These are phyloP conservation scores for Zosterops lateralis DNA, from an alignment of 2,113 vertebrate genomes.

Conservation along the genomic window DNA sequence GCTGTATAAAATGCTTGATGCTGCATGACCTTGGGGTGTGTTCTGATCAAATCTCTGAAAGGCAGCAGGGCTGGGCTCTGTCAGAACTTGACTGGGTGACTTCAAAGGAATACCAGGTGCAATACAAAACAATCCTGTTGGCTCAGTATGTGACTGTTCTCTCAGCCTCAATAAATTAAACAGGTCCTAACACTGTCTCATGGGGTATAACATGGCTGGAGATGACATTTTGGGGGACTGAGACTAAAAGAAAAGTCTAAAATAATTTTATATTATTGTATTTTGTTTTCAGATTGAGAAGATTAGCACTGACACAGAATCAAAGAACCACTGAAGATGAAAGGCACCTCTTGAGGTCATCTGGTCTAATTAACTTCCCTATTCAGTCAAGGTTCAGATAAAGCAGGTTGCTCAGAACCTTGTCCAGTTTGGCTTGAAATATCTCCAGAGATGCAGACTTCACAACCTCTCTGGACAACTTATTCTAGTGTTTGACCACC, in stretches of 20 bases:
- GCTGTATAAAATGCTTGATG: not conserved
- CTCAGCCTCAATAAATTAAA: slow-evolving; percentile 18
- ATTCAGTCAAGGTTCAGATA: not conserved
- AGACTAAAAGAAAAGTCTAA: not conserved
- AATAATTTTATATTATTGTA: not conserved
- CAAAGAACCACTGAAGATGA: not conserved
- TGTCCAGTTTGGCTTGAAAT: not conserved
- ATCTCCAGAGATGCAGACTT: not conserved
- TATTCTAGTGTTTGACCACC: not conserved
- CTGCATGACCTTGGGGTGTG: not conserved
- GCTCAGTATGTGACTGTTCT: not conserved
- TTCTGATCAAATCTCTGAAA: slow-evolving; percentile 24
- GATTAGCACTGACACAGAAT: not conserved
- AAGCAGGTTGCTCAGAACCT: not conserved
- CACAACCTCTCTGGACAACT: not conserved
- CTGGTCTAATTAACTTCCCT: not conserved
- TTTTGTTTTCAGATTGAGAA: not conserved
- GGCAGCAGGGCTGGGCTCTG: not conserved
- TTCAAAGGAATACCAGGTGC: slow-evolving; percentile 61
- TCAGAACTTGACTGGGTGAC: slow-evolving; percentile 54
- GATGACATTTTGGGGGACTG: not conserved
- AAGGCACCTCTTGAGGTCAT: not conserved
- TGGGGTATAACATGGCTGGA: not conserved
- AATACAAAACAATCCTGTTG: not conserved
- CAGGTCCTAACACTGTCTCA: not conserved